These are phyloP conservation scores for Eugnorisma glareosa DNA, from an alignment of 2,888 invertebrate species.

Conservation along the genomic window DNA sequence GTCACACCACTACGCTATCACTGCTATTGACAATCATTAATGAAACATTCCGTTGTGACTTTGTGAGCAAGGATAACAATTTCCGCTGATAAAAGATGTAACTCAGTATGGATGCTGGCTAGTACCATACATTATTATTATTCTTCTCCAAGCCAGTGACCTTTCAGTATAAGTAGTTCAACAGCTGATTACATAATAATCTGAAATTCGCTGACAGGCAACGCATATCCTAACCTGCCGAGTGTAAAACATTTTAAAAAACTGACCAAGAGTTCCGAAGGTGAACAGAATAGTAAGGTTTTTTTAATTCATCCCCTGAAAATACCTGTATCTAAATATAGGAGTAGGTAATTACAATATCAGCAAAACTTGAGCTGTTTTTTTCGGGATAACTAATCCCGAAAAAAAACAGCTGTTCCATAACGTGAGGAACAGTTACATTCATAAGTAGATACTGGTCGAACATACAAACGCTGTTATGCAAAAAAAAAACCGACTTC, in stretches of 20 bases:
- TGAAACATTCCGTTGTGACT: background rate
- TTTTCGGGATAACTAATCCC: too few species aligned
- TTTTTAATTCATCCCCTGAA: background rate
- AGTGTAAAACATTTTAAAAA: background rate
- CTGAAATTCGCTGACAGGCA: too few species aligned
- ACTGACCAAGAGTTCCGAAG: background rate
- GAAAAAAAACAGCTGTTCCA: too few species aligned
- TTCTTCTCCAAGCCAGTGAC: background rate
- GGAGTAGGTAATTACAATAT: too few species aligned
- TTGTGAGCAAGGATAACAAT: background rate
- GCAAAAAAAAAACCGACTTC: too few species aligned
- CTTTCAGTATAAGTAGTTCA: background rate
- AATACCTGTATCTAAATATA: background rate
- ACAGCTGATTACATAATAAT: background rate
- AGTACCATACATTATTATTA: background rate
- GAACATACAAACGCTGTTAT: too few species aligned
- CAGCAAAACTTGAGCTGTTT: too few species aligned
- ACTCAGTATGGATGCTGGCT: background rate
- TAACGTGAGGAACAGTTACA: too few species aligned
- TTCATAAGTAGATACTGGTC: background rate
- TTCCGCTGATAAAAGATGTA: conserved; percentile 27
- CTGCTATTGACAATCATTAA: conserved; percentile 14
- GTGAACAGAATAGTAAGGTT: too few species aligned
- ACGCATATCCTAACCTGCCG: too few species aligned
- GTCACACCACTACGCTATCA: too few species aligned